Evolutionary conservation across 2,797 vertebrate species (phyloP).

Genomic region (Loris lydekkerianus): DNA sequence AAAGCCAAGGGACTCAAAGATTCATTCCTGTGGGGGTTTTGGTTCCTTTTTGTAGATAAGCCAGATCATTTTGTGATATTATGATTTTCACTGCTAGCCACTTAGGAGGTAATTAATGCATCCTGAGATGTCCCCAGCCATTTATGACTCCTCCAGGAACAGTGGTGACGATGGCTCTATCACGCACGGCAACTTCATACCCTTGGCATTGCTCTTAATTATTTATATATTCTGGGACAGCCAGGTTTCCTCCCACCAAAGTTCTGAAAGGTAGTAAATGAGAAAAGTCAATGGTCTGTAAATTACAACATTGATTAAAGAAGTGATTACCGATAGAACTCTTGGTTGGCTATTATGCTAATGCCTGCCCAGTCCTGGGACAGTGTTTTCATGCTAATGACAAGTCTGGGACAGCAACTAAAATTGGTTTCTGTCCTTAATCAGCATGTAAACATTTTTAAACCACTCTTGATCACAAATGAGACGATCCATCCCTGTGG

Average conservation of each 20-base stretch:
- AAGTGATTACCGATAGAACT: slow-evolving; percentile 85
- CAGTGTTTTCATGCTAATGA: slow-evolving; percentile 85
- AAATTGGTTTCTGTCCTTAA: slow-evolving; percentile 81
- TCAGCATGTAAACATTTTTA: slow-evolving; percentile 79
- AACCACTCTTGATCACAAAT: slow-evolving; percentile 76
- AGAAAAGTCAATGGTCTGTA: slow-evolving; percentile 88
- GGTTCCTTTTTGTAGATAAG: slow-evolving; percentile 70
- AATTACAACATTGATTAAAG: slow-evolving; percentile 91
- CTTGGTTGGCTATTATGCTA: slow-evolving; percentile 84
- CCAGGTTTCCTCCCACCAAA: slow-evolving; percentile 76
- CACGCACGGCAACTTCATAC: slow-evolving; percentile 79
- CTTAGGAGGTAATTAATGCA: slow-evolving; percentile 91
- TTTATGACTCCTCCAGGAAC: slow-evolving; percentile 90
- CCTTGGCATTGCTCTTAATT: slow-evolving; percentile 81
- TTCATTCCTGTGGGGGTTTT: slow-evolving; percentile 59
- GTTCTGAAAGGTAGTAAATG: slow-evolving; percentile 86
- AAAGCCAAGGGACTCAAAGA: slow-evolving; percentile 27
- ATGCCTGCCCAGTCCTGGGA: slow-evolving; percentile 81
- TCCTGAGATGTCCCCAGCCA: slow-evolving; percentile 87
- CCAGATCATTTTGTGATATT: slow-evolving; percentile 55
- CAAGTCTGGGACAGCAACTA: slow-evolving; percentile 75
- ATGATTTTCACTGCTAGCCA: slow-evolving; percentile 82
- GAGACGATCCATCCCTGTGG: slow-evolving; percentile 21
- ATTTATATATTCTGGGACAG: slow-evolving; percentile 85
- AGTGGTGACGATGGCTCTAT: slow-evolving; percentile 86